Evolutionary conservation across 1,140 invertebrate species (phyloP).

Genomic region (Drosophila bocqueti): DNA sequence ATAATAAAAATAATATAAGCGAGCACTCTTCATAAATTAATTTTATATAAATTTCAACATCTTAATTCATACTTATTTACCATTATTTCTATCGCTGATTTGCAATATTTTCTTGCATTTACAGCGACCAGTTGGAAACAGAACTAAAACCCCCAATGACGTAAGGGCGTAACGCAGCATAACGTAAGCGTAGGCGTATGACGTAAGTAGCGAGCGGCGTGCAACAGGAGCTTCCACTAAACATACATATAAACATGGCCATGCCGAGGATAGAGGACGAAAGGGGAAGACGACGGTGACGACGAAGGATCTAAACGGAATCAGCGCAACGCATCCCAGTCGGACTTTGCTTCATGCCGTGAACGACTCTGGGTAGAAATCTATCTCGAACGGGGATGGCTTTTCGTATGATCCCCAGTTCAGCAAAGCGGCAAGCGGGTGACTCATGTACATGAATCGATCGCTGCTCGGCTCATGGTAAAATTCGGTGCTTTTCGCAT

Average conservation of each 20-base stretch:
- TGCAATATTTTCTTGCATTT: no score
- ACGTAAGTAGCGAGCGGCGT: constrained; percentile 65
- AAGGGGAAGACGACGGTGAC: constrained; percentile 1
- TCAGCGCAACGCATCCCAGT: constrained; percentile 27
- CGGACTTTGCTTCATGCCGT: no score
- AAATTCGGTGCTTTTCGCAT: no score
- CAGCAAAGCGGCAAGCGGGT: no score
- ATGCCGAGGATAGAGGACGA: constrained; percentile 5
- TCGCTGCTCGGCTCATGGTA: no score
- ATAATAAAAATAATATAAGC: neutral
- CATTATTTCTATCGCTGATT: neutral
- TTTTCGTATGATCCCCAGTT: no score
- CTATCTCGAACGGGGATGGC: no score
- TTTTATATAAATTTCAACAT: no score
- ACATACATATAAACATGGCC: constrained; percentile 59
- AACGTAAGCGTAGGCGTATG: constrained; percentile 55
- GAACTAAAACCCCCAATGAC: constrained; percentile 85
- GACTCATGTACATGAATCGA: no score
- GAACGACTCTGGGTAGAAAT: no score
- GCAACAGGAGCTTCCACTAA: constrained; percentile 85
- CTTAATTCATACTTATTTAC: no score
- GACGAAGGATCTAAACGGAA: neutral
- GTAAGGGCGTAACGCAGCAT: constrained; percentile 33
- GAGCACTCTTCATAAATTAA: no score
- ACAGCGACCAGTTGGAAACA: constrained; percentile 90